These are phyloP conservation scores for Epizoanthus ramosus DNA, from an alignment of 92 coral and sea anemone species.

Conservation along the genomic window DNA sequence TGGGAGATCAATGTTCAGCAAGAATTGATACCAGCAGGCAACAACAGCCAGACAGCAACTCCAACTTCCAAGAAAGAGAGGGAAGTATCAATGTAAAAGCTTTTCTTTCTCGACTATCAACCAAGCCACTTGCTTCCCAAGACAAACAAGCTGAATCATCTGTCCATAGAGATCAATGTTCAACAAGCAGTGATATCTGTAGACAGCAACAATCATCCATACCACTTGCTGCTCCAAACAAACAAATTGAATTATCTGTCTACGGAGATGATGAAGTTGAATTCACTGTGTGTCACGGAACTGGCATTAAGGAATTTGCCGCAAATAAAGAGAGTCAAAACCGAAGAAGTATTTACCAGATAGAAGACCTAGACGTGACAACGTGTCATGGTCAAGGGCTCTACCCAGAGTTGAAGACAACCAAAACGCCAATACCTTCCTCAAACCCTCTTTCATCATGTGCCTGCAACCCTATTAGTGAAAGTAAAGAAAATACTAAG, in stretches of 20 bases:
- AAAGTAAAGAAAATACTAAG: not conserved
- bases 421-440: not conserved
- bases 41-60: not conserved
- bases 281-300: constrained; percentile 28
- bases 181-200: too few relatives aligned
- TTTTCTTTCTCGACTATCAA: constrained; percentile 30
- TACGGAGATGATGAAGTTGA: constrained; percentile 23
- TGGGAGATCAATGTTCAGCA: not conserved
- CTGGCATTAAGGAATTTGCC: not conserved
- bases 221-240: not conserved
- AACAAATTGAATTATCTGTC: not conserved
- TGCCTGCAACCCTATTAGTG: too few relatives aligned
- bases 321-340: not conserved
- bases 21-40: not conserved
- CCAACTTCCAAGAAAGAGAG: not conserved
- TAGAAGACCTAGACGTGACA: constrained; percentile 9
- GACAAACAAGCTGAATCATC: not conserved
- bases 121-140: constrained; percentile 2
- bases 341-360: constrained; percentile 12
- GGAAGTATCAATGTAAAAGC: constrained; percentile 1
- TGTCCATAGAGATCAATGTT: not conserved
- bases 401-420: not conserved
- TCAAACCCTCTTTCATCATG: not conserved
- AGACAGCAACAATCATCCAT: too few relatives aligned
- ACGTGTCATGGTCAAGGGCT: not conserved